Evolutionary conservation across 2,888 invertebrate genomes (phyloP).

Genomic region (Dicranocentrus wangi): DNA sequence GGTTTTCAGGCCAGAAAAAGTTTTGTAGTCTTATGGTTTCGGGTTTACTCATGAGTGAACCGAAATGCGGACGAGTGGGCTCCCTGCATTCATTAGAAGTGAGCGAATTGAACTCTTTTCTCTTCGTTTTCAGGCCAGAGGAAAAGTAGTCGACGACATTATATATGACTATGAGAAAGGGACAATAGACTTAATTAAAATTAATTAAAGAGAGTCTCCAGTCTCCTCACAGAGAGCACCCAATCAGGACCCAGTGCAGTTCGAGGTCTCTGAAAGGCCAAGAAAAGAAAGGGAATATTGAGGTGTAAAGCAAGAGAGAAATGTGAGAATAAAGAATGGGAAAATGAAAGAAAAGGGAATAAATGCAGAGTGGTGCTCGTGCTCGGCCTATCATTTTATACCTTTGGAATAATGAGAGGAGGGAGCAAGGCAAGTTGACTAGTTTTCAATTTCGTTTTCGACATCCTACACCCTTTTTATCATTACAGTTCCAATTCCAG

Average conservation of each 20-base stretch:
- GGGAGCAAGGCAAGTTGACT: background rate
- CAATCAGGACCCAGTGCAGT: too few species aligned
- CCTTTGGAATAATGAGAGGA: conserved; percentile 6
- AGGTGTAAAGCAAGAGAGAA: conserved; percentile 4
- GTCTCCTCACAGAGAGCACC: background rate
- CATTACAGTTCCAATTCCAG: background rate
- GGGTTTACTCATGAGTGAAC: conserved; percentile 46
- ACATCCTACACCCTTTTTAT: background rate
- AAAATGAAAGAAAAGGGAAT: conserved; percentile 28
- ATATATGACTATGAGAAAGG: conserved; percentile 18
- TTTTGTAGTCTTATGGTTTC: conserved; percentile 30
- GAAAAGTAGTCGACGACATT: conserved; percentile 15
- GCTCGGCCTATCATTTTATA: background rate
- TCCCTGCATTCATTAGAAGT: too few species aligned
- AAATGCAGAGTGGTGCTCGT: too few species aligned
- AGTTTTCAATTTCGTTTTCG: conserved; percentile 17
- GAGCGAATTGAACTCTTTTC: conserved; percentile 16
- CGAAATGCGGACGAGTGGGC: too few species aligned
- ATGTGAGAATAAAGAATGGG: conserved; percentile 22
- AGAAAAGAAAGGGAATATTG: conserved; percentile 2
- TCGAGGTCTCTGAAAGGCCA: conserved; percentile 30
- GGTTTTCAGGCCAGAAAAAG: conserved; percentile 17
- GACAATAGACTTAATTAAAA: conserved; percentile 72
- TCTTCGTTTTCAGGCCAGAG: conserved; percentile 21
- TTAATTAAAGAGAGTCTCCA: conserved; percentile 70